Evolutionary conservation across 2,113 vertebrate genomes (phyloP).

Genomic region (Puffinus mauretanicus): DNA sequence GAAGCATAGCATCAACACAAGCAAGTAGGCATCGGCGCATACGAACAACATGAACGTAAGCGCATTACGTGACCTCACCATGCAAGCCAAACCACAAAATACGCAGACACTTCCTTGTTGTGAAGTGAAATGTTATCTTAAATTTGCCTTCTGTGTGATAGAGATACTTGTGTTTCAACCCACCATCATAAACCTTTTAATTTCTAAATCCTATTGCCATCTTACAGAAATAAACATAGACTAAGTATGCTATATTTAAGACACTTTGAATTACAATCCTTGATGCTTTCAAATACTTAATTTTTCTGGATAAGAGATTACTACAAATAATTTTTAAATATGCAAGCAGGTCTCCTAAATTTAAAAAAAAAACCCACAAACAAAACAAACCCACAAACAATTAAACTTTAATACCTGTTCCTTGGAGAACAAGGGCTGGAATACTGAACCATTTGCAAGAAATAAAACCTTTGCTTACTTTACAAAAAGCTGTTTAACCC

Average conservation of each 20-base stretch:
- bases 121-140: background rate
- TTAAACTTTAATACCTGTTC: background rate
- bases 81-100: background rate
- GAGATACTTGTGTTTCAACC: background rate
- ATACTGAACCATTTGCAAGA: background rate
- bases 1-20: background rate
- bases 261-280: background rate
- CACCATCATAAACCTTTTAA: background rate
- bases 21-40: background rate
- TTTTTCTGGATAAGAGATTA: background rate
- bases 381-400: background rate
- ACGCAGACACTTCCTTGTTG: background rate
- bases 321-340: background rate
- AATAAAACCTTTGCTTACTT: background rate
- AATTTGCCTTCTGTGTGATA: background rate
- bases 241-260: background rate
- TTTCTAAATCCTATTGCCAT: background rate
- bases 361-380: too few species aligned
- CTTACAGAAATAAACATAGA: background rate
- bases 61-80: background rate
- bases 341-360: background rate
- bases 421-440: background rate
- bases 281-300: background rate
- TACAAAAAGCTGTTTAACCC: background rate
- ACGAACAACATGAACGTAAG: accelerated